Base-by-base conservation (phyloP, 1,140 invertebrate genomes). In the Drosophila fuyamai region DNA sequence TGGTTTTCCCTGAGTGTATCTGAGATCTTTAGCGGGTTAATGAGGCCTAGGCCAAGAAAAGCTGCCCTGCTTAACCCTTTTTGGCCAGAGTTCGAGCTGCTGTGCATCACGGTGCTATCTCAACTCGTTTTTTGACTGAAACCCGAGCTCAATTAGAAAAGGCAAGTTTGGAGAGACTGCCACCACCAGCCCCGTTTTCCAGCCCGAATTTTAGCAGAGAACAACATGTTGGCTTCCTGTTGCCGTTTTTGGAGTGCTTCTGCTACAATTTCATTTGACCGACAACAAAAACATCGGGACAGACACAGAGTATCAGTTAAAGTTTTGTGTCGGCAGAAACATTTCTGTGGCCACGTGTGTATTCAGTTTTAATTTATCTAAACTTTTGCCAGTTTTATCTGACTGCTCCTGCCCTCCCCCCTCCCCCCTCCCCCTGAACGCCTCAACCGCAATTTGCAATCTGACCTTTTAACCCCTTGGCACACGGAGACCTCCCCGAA, bases 341-440 rank as follows among this genome's bases (percentile, higher is more conserved):
- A 57, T 60, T 65, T 61, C 29, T 82, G 80, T 41, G 73, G 81
- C 72, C 65, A 70, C 58, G 71, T 79, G 72, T 79, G 79, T 75
- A 75, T 88, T 82, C 75, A 67, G 58, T 88, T 86, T 79, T 86
- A 86, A 86, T 86, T 86, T 88, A 73, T 88, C 75, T 76, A 82
- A 70, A 88, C 60, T 78, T 81, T 67, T 70, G 71, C 78, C 76
- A 76, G 71, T 80, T 80, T 81, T 68, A 35, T 66, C 61, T 83
- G 70, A 43, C 79, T 78, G 63, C 54, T n/a, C 47, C 44, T 41
- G n/a, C 57, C 9, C 9, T 14, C 13, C 13, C 36, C 18, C 5
- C 14, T 12, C 29, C 5, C 18, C 4, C 2, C 14, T 10, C 9
- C 48, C 13, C 29, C 7, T 32, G 4, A 29, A 29, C 29, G 0